phyloP scores from a whole-genome alignment of 2,797 vertebrate genomes.

The Phylloscopus collybita region DNA sequence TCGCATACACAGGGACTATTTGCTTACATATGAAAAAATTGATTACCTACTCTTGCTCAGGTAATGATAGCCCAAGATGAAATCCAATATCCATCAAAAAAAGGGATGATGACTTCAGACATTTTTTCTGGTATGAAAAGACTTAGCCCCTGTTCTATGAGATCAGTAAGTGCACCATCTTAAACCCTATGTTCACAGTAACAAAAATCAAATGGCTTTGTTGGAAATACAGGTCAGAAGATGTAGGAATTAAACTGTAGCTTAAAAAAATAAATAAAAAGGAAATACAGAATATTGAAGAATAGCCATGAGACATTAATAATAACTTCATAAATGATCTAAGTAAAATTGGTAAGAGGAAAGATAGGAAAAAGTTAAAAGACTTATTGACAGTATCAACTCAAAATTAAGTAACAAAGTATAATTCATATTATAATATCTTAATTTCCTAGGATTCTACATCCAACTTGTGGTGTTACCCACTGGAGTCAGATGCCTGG shows the following conservation, averaged over 20 bases:
- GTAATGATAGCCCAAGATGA: not conserved
- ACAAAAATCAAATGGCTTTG: not conserved
- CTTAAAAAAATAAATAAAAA: too few species aligned
- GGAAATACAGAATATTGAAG: not conserved
- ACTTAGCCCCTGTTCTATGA: not conserved
- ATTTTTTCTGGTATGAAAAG: not conserved
- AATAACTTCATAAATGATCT: not conserved
- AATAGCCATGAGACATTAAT: not conserved
- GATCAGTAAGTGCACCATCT: not conserved
- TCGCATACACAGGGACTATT: not conserved
- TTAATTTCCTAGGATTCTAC: not conserved
- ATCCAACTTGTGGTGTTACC: not conserved
- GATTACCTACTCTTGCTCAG: not conserved
- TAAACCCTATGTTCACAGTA: not conserved
- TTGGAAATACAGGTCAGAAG: not conserved
- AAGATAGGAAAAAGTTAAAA: not conserved
- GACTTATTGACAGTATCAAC: not conserved
- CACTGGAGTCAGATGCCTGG: not conserved
- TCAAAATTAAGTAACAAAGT: not conserved
- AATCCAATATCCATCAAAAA: not conserved
- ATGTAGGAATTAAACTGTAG: not conserved
- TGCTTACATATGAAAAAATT: not conserved
- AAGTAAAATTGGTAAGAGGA: not conserved
- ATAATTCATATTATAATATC: too few species aligned
- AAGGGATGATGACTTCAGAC: not conserved